phyloP scores from a whole-genome alignment of 2,797 vertebrate species.

The Cryptoprocta ferox region DNA sequence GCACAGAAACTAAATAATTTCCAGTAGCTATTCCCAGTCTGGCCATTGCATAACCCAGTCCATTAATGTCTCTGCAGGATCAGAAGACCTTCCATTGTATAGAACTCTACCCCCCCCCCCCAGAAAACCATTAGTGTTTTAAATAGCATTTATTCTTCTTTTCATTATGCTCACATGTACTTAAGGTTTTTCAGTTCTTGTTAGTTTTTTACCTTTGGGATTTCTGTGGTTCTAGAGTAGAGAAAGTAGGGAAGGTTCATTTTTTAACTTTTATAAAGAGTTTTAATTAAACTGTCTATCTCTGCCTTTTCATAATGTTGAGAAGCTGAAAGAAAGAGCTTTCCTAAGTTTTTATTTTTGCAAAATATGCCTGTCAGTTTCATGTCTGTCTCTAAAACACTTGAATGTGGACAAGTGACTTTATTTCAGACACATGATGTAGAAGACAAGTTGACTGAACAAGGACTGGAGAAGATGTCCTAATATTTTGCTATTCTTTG shows the following conservation, averaged over 20 bases:
- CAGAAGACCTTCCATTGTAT: neutral
- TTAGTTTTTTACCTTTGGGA: slow-evolving; percentile 4
- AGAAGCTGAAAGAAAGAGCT: neutral
- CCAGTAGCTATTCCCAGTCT: neutral
- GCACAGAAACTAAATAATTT: neutral
- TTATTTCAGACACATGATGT: neutral
- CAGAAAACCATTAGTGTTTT: neutral
- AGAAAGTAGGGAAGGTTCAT: neutral
- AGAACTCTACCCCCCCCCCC: neutral
- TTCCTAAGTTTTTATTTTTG: neutral
- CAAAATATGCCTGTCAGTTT: neutral
- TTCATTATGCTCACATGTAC: neutral
- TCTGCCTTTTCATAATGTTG: neutral
- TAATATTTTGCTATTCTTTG: neutral
- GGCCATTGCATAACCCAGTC: neutral
- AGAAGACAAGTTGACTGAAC: neutral
- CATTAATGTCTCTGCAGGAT: neutral
- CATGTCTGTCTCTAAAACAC: neutral
- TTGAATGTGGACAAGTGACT: neutral
- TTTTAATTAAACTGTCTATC: neutral
- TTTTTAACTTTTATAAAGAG: neutral
- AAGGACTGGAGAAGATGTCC: neutral
- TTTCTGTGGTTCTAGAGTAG: slow-evolving; percentile 1
- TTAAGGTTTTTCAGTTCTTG: neutral
- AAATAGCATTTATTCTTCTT: neutral